phyloP scores from a whole-genome alignment of 2,888 invertebrate genomes.

The Acleris holmiana region DNA sequence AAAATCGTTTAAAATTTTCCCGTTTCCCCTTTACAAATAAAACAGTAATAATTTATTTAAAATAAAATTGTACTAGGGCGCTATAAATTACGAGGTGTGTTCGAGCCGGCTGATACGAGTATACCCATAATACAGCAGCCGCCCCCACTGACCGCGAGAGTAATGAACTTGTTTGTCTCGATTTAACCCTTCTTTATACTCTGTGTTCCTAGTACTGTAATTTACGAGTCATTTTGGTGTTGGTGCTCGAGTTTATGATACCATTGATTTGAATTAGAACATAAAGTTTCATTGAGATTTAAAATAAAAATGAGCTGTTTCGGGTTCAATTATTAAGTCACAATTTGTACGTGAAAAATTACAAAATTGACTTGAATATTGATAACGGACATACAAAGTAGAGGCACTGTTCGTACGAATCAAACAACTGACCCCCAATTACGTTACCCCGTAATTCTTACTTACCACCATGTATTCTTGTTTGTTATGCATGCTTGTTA shows the following conservation, averaged over 20 bases:
- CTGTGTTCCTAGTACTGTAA: slow-evolving; percentile 48
- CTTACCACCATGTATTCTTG: no score
- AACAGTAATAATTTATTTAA: neutral
- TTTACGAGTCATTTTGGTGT: neutral
- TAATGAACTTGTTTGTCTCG: slow-evolving; percentile 68
- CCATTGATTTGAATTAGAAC: no score
- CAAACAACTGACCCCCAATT: no score
- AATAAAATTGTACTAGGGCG: slow-evolving; percentile 9
- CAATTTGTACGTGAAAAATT: no score
- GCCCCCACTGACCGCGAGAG: slow-evolving; percentile 55
- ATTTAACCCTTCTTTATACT: slow-evolving; percentile 61
- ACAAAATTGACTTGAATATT: no score
- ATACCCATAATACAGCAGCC: slow-evolving; percentile 46
- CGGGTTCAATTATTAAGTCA: no score
- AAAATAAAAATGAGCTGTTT: no score
- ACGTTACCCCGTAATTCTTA: no score
- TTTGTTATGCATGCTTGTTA: no score
- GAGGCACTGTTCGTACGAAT: no score
- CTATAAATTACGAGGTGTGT: slow-evolving; percentile 35
- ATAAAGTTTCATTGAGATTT: neutral
- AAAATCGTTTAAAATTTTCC: slow-evolving; percentile 6
- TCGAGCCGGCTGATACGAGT: slow-evolving; percentile 19
- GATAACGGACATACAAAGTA: no score
- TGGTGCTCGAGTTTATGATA: no score
- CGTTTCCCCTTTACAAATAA: neutral